Evolutionary conservation across 53 echinoderm and acorn worm species (phyloP), one percentile per base, ranked within the genome.

Genomic region (Temnopleurus reevesii): DNA sequence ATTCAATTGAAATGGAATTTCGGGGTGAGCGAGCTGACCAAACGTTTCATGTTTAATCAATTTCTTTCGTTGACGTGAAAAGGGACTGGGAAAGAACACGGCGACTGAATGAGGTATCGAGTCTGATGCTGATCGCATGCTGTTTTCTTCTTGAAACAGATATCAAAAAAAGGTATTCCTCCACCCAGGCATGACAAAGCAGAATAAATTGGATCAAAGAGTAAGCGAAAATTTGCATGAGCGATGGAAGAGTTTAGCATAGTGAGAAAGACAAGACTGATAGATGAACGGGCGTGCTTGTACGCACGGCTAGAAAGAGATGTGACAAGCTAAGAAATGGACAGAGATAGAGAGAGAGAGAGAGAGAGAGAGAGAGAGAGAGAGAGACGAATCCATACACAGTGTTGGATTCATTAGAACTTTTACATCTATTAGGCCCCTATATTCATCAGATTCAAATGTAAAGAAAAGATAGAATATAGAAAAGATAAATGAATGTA

Each of bases 41-140:
- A 66, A 66, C 66, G 36, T 41, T 66, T 66, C 8, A 66, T 66
- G 66, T 66, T 66, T 66, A 66, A 66, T 66, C 38, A 66, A 66
- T 66, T 66, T 29, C 19, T 41, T n/a, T 21, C 21, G 19, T 41
- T 66, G 66, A 66, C 35, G 66, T 66, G 66, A 33, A 66, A 41
- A n/a, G 30, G 38, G n/a, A 2, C 21, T 41, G 18, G 66, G 21
- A 66, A 19, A 66, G 21, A 36, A 38, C 29, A 29, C 33, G 31
- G 29, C 36, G 41, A 66, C 26, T 38, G 66, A 66, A 66, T 35
- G 66, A 41, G 21, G 66, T 7, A 66, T 41, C 41, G 66, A 66
- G 38, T 38, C 6, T 21, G 38, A 38, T 41, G 36, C 10, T 38
- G 66, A 66, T 61, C 61, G 41, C 66, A 18, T 66, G 66, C 66